A percentile compares a stretch with the other conserved stretches of the same genome.
These are phyloP conservation scores for Littorina saxatilis DNA, from an alignment of 1,140 invertebrate genomes.

Conservation along the genomic window DNA sequence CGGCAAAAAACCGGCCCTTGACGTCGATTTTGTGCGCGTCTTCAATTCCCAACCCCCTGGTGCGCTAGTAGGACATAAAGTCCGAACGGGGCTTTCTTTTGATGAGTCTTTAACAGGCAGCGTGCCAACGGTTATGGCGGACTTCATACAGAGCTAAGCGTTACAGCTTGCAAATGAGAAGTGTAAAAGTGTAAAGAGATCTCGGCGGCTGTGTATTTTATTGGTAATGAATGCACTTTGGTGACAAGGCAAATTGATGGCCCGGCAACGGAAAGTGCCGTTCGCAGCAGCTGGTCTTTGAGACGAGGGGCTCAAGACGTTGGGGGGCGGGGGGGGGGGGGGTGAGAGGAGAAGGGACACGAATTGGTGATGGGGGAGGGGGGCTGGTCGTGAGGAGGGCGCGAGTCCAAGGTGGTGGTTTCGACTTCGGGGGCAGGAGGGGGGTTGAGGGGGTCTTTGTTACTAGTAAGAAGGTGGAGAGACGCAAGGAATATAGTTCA, in stretches of 20 bases:
- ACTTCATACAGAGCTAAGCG: conserved; percentile 15
- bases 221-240: conserved; percentile 24
- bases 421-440: too few relatives aligned
- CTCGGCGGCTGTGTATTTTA: background rate
- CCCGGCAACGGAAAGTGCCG: background rate
- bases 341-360: too few relatives aligned
- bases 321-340: background rate
- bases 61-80: conserved; percentile 2
- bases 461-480: too few relatives aligned
- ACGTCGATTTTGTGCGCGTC: background rate
- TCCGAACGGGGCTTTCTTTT: conserved; percentile 12
- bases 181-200: conserved; percentile 14
- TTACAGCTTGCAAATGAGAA: conserved; percentile 35
- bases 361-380: too few relatives aligned
- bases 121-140: background rate
- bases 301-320: background rate
- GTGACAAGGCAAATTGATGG: conserved; percentile 28
- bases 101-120: conserved; percentile 8
- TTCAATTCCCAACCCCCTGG: background rate
- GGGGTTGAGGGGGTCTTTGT: background rate
- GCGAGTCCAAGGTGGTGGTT: too few relatives aligned
- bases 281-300: background rate
- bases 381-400: too few relatives aligned
- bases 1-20: background rate
- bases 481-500: too few relatives aligned